Percentiles rank a stretch among this genome's conserved stretches.
Conservation (phyloP, 2,113 vertebrate species). For the Periophthalmodon schlosseri region DNA sequence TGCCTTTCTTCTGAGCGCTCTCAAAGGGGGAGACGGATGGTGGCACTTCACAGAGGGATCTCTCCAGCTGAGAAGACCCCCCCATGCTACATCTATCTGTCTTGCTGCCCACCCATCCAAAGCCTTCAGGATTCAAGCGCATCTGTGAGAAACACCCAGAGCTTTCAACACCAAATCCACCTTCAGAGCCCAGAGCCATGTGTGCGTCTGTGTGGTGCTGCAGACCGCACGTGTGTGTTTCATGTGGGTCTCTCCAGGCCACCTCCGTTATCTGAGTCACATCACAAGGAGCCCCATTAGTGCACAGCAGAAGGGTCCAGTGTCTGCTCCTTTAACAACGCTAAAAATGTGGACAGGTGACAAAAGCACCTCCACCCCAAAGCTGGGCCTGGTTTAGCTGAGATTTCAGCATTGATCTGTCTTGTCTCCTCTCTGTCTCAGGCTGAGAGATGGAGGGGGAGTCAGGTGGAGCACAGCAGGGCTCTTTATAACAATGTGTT, state of each 20-base stretch:
- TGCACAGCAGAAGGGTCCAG: conserved; percentile 70
- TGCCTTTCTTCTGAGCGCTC: conserved; percentile 58
- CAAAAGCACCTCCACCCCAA: conserved; percentile 38
- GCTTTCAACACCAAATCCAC: conserved; percentile 79
- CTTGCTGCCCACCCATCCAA: conserved; percentile 42
- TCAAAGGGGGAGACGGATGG: conserved; percentile 68
- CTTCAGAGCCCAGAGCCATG: conserved; percentile 59
- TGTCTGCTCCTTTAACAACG: conserved; percentile 64
- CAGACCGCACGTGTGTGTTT: conserved; percentile 56
- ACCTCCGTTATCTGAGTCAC: conserved; percentile 71
- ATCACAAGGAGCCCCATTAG: conserved; percentile 72
- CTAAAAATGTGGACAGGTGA: conserved; percentile 44
- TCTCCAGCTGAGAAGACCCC: conserved; percentile 69
- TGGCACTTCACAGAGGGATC: conserved; percentile 75
- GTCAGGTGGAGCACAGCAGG: conserved; percentile 61
- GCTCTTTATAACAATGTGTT: conserved; percentile 60
- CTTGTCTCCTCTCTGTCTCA: conserved; percentile 50
- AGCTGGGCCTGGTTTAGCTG: conserved; percentile 56
- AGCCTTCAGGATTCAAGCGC: conserved; percentile 61
- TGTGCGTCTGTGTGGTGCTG: conserved; percentile 26
- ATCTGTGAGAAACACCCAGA: conserved; percentile 58
- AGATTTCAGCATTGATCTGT: conserved; percentile 74
- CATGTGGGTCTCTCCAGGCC: conserved; percentile 70
- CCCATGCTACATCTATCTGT: conserved; percentile 47
- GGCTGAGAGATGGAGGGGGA: conserved; percentile 11